phyloP scores from a whole-genome alignment of 1,140 invertebrate genomes.

The Apis cerana region DNA sequence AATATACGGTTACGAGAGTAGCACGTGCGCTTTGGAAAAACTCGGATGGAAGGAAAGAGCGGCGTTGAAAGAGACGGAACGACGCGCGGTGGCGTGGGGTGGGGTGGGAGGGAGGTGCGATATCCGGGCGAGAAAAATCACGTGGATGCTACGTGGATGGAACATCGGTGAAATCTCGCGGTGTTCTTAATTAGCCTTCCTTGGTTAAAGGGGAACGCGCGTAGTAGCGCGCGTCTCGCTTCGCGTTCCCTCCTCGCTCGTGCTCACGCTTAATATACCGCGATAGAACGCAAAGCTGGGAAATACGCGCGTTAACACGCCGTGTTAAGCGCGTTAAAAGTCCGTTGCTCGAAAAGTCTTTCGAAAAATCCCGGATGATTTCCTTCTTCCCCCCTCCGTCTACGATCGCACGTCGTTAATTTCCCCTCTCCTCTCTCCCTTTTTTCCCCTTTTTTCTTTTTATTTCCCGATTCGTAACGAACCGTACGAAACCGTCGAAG shows the following conservation, averaged over 20 bases:
- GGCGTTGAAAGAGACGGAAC: background rate
- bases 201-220: conserved; percentile 45
- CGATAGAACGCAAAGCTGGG: conserved; percentile 29
- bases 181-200: conserved; percentile 66
- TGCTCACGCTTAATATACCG: conserved; percentile 56
- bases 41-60: background rate
- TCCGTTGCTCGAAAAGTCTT: background rate
- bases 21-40: background rate
- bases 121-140: conserved; percentile 34
- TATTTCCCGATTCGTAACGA: conserved; percentile 3
- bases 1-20: no score
- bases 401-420: background rate
- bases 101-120: background rate
- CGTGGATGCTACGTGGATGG: conserved; percentile 17
- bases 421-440: no score
- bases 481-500: conserved; percentile 6
- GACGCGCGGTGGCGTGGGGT: background rate
- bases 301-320: conserved; percentile 37
- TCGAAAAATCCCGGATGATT: background rate
- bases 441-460: background rate
- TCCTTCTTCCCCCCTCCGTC: background rate
- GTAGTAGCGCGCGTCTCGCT: conserved; percentile 55
- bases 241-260: conserved; percentile 39
- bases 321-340: conserved; percentile 42
- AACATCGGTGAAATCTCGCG: conserved; percentile 40